A percentile compares a stretch with the other conserved stretches of the same genome.
phyloP scores from a whole-genome alignment of 2,888 invertebrate genomes.

The Callyntrura sp. region DNA sequence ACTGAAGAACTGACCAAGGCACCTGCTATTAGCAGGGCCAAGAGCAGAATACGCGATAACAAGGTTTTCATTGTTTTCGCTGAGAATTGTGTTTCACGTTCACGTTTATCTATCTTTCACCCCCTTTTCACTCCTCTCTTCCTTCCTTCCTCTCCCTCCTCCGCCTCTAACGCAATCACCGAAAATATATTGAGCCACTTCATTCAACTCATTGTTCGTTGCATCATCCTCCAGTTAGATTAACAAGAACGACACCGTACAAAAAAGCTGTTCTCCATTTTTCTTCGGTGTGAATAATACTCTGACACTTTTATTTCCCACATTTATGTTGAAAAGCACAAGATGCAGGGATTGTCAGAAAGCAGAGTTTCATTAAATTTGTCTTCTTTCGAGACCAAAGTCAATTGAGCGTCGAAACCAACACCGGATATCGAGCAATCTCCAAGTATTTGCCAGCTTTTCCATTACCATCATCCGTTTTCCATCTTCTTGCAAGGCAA shows the following conservation, averaged over 20 bases:
- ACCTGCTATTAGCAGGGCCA: slow-evolving; percentile 76
- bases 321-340: slow-evolving; percentile 26
- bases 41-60: slow-evolving; percentile 74
- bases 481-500: neutral
- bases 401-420: neutral
- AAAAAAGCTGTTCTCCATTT: slow-evolving; percentile 22
- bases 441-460: neutral
- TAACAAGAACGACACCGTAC: neutral
- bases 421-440: neutral
- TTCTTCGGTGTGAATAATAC: slow-evolving; percentile 33
- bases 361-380: neutral
- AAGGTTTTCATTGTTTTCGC: slow-evolving; percentile 77
- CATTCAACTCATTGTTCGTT: slow-evolving; percentile 38
- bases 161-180: slow-evolving; percentile 27
- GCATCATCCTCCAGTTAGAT: slow-evolving; percentile 5
- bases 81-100: too few species aligned
- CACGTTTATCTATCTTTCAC: slow-evolving; percentile 15
- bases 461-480: neutral
- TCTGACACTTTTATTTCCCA: slow-evolving; percentile 66
- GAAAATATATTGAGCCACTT: slow-evolving; percentile 45
- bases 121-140: neutral
- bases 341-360: neutral
- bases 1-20: slow-evolving; percentile 66
- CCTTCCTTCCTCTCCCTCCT: slow-evolving; percentile 48
- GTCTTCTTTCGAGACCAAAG: neutral